Base-by-base conservation (phyloP, 2,888 invertebrate species). In the Acrobasis repandana region DNA sequence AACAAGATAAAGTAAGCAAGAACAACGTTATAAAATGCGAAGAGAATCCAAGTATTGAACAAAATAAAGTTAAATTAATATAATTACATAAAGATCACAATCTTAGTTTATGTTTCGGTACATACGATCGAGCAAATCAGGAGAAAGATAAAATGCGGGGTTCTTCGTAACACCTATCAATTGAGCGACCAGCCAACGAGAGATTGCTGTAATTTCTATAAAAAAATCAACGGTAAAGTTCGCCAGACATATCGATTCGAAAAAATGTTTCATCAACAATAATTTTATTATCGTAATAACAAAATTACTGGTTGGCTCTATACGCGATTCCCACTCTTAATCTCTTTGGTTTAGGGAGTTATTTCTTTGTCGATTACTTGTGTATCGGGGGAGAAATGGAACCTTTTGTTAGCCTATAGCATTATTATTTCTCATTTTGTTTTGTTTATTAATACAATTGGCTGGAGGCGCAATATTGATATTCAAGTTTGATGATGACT, bases 371-470 rank as follows among this genome's bases (percentile, higher is more conserved):
- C 81, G 65, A 80, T 81, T 74, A 76, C 80, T 79, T 82, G 84
- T 84, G 80, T 86, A 84, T 85, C 80, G 82, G 80, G 90, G 92
- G 91, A 91, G 90, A 91, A 91, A 90, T 91, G 89, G 86, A 89
- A 89, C 88, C 92, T 92, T 91, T 92, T 92, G 92, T 92, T 92
- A 86, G 90, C 87, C 92, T 88, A 89, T 91, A 90, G 92, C 88
- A 88, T 92, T 92, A 92, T 92, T 92, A 92, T 92, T 90, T 92
- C 89, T 89, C 91, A 91, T 92, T 92, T 92, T 92, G 91, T 92
- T 92, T 92, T 92, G 92, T 92, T 92, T 92, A 92, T 92, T 92
- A 92, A 92, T 92, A 92, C 91, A 91, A 92, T 92, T 92, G 91
- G 92, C 92, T 86, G 77, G 88, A 86, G 92, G 92, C 92, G 89